Percentiles rank a stretch among this genome's conserved stretches.
phyloP scores from a whole-genome alignment of 2,113 vertebrate genomes.

The Osmerus eperlanus region DNA sequence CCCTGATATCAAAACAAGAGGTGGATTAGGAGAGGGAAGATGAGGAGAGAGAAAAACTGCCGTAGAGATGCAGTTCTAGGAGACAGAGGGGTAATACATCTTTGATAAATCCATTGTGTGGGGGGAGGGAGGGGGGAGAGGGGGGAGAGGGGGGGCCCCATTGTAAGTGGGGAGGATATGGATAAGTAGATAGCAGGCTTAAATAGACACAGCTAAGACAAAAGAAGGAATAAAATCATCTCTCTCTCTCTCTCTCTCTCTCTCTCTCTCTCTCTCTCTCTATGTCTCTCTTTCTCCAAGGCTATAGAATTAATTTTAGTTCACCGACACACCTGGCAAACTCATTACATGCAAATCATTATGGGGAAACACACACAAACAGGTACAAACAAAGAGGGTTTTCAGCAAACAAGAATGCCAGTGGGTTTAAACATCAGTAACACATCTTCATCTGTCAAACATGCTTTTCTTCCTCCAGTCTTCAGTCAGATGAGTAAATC shows the following conservation, averaged over 20 bases:
- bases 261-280: neutral
- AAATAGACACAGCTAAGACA: constrained; percentile 70
- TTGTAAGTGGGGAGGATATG: constrained; percentile 65
- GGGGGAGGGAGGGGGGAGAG: constrained; percentile 24
- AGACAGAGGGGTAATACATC: constrained; percentile 7
- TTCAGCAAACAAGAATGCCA: too few species aligned
- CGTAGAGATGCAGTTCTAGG: neutral
- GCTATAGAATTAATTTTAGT: constrained; percentile 41
- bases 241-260: constrained; percentile 20
- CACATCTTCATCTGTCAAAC: too few species aligned
- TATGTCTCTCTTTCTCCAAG: neutral
- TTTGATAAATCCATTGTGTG: neutral
- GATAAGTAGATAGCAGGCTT: constrained; percentile 65
- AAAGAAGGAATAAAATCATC: constrained; percentile 59
- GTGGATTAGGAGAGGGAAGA: constrained; percentile 5
- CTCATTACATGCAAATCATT: too few species aligned
- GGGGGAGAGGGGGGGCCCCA: constrained; percentile 47
- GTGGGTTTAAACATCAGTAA: too few species aligned
- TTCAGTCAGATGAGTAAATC: too few species aligned
- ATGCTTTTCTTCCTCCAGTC: too few species aligned
- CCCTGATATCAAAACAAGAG: constrained; percentile 7
- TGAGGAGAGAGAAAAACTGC: constrained; percentile 2
- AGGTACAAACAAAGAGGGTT: too few species aligned
- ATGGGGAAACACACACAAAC: too few species aligned
- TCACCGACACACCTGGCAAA: constrained; percentile 30